Conservation (phyloP, 1,140 invertebrate genomes). For the Augochlora pura region DNA sequence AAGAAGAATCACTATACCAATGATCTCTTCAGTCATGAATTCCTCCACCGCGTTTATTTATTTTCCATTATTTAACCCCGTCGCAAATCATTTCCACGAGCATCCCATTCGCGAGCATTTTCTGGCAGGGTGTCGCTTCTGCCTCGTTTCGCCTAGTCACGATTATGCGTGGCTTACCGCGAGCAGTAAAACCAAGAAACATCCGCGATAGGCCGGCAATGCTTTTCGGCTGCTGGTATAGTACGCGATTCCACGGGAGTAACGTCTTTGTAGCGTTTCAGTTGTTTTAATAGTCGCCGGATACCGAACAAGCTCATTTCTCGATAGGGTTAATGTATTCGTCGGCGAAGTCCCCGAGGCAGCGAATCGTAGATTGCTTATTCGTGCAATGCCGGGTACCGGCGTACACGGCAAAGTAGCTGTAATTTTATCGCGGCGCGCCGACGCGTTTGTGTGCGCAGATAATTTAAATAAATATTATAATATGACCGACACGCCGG, state of each 20-base stretch:
- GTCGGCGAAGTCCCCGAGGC: conserved; percentile 54
- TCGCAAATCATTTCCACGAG: no score
- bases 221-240: not conserved
- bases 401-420: conserved; percentile 29
- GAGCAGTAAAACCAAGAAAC: not conserved
- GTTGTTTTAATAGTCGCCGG: conserved; percentile 50
- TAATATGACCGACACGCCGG: not conserved
- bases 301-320: conserved; percentile 68
- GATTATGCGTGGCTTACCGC: not conserved
- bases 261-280: not conserved
- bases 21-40: no score
- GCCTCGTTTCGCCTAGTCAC: not conserved
- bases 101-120: no score
- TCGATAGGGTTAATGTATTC: conserved; percentile 71
- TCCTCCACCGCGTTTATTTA: no score
- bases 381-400: not conserved
- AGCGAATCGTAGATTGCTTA: conserved; percentile 66
- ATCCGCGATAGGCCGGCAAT: not conserved
- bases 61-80: no score
- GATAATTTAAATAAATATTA: conserved; percentile 43
- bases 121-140: not conserved
- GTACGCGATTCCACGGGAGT: not conserved
- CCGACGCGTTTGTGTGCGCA: not conserved
- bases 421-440: conserved; percentile 21
- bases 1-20: no score